These are phyloP conservation scores for Lophochroa leadbeateri DNA, from an alignment of 2,113 vertebrate species.

Conservation along the genomic window DNA sequence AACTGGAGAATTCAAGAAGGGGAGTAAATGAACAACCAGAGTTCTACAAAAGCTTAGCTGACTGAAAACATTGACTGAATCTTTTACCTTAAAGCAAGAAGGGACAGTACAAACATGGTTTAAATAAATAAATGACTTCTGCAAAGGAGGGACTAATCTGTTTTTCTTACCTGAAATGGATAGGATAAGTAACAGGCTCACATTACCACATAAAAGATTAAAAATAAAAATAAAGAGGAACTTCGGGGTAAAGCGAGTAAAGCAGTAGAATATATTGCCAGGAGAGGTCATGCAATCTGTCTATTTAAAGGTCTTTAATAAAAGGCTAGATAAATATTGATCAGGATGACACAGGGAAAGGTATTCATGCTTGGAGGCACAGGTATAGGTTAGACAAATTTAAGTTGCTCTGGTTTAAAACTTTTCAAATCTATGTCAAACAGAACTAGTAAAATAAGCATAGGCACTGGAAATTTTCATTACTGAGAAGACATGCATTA, in stretches of 20 bases:
- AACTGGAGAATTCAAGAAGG: neutral
- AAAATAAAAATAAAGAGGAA: neutral
- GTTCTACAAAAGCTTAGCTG: neutral
- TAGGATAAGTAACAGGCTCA: neutral
- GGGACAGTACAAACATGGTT: neutral
- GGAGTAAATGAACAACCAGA: neutral
- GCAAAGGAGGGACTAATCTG: neutral
- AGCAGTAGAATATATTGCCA: neutral
- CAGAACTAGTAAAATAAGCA: neutral
- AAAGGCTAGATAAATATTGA: constrained; percentile 12
- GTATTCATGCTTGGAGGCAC: neutral
- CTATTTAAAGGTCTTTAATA: neutral
- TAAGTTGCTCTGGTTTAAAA: neutral
- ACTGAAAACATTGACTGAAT: neutral
- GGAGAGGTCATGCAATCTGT: neutral
- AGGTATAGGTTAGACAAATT: neutral
- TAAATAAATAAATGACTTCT: neutral
- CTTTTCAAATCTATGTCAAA: neutral
- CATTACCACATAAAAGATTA: neutral
- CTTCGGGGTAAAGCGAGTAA: neutral
- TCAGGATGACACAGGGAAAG: neutral
- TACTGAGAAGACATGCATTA: neutral
- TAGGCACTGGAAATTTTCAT: neutral
- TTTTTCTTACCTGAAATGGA: neutral
- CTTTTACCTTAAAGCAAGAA: neutral